Evolutionary conservation across 2,888 invertebrate species (phyloP).

Genomic region (Cheilosia pagana): DNA sequence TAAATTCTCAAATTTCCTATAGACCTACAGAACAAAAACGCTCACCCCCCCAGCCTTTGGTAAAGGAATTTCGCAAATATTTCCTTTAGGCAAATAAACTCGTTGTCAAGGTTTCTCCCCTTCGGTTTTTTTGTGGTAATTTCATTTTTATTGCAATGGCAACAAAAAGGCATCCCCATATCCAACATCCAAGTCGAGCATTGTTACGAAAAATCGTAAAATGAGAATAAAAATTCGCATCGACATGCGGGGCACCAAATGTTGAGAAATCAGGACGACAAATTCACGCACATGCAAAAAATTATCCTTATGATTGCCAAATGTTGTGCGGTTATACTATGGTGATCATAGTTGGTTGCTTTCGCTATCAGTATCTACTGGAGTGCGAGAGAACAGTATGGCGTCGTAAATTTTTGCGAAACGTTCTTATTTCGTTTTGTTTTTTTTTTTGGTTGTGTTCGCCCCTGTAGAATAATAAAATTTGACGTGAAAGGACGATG

Average conservation of each 20-base stretch:
- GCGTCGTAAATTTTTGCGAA: conserved; percentile 59
- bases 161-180: conserved; percentile 29
- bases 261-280: conserved; percentile 54
- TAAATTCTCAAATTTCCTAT: no score
- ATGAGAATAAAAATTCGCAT: conserved; percentile 60
- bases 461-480: conserved; percentile 60
- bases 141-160: conserved; percentile 30
- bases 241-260: conserved; percentile 37
- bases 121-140: not conserved
- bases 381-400: conserved; percentile 24
- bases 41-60: not conserved
- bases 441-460: conserved; percentile 33
- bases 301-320: conserved; percentile 70
- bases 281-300: conserved; percentile 56
- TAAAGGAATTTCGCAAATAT: conserved; percentile 6
- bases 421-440: conserved; percentile 9
- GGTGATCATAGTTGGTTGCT: conserved; percentile 28
- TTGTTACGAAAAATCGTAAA: conserved; percentile 64
- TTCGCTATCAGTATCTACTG: not conserved
- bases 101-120: conserved; percentile 16
- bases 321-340: conserved; percentile 47
- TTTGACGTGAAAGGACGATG: conserved; percentile 61
- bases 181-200: conserved; percentile 32
- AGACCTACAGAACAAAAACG: not conserved
- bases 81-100: conserved; percentile 26